These are phyloP conservation scores for Pipistrellus nathusii DNA, from an alignment of 2,797 vertebrate species.

Conservation along the genomic window DNA sequence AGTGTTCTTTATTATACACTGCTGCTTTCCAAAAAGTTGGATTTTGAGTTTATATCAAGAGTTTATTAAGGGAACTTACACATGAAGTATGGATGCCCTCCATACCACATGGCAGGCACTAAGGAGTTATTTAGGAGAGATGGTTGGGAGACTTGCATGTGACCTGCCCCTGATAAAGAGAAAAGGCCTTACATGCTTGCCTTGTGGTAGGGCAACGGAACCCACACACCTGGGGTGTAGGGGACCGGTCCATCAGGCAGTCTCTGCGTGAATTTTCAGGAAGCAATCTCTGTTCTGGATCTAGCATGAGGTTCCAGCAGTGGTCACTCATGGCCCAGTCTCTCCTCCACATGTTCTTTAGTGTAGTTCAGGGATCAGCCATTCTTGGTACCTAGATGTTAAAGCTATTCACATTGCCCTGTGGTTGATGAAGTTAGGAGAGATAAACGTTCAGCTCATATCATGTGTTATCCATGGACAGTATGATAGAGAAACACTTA, in stretches of 20 bases:
- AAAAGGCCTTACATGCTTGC: background rate
- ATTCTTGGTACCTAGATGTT: background rate
- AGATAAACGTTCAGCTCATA: background rate
- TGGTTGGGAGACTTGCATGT: background rate
- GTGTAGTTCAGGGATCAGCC: background rate
- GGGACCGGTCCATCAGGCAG: background rate
- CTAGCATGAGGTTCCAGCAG: background rate
- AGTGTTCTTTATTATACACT: background rate
- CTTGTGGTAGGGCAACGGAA: background rate
- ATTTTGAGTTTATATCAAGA: background rate
- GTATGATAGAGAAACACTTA: slow-evolving; percentile 16
- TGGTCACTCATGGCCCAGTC: background rate
- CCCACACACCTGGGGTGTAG: background rate
- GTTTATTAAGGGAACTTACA: background rate
- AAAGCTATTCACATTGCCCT: background rate
- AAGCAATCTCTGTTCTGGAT: background rate
- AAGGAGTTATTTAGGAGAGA: background rate
- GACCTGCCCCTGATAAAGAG: background rate
- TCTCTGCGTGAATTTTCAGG: background rate
- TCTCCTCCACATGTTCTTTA: background rate
- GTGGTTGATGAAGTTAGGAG: background rate
- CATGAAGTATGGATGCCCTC: background rate
- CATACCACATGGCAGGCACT: too few species aligned
- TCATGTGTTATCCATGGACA: background rate
- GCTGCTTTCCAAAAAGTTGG: slow-evolving; percentile 24